Base-by-base conservation (phyloP, 2,888 invertebrate species). In the Tetranychus piercei region DNA sequence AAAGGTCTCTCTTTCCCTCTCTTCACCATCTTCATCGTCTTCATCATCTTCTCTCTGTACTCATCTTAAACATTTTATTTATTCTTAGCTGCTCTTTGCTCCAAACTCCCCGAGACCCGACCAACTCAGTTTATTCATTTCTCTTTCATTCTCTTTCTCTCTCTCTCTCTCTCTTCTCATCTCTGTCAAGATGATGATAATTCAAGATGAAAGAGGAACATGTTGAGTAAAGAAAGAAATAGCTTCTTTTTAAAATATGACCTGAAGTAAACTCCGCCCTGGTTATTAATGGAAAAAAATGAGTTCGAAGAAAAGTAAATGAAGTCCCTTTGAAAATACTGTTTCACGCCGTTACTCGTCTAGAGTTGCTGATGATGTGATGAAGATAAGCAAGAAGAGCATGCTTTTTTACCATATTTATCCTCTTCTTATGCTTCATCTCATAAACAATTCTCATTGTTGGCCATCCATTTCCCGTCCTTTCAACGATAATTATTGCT, bases 231-330 rank as follows among this genome's bases (percentile, higher is more conserved):
- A 34, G 34, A 34, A 34, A 34, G 34, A 34, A 34, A 34, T 34
- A 34, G 5, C 34, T 34, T 34, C n/a, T 34, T 55, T 55, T 55
- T 55, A 1, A 55, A 55, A 55, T 55, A 55, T 55, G 55, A 55
- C 55, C 55, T 55, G 55, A 55, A 55, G 11, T 55, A 55, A 9
- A 15, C 55, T 55, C 55, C 55, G 55, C 55, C 55, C 55, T 55
- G 55, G 55, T 55, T 55, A 55, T 55, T 55, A 55, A 55, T 55
- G 55, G 55, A 55, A 55, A 55, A 45, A 55, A 55, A 55, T 55
- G 15, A 55, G 55, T 55, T 55, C 55, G 55, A 55, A 9, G 55
- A 55, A 34, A 34, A 55, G 55, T 15, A 55, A 55, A 55, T 15
- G 15, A 55, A 55, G 55, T 55, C 55, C 15, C 55, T 55, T 55